These are phyloP conservation scores for Lasiurus borealis DNA, from an alignment of 2,113 vertebrate species.

Conservation along the genomic window DNA sequence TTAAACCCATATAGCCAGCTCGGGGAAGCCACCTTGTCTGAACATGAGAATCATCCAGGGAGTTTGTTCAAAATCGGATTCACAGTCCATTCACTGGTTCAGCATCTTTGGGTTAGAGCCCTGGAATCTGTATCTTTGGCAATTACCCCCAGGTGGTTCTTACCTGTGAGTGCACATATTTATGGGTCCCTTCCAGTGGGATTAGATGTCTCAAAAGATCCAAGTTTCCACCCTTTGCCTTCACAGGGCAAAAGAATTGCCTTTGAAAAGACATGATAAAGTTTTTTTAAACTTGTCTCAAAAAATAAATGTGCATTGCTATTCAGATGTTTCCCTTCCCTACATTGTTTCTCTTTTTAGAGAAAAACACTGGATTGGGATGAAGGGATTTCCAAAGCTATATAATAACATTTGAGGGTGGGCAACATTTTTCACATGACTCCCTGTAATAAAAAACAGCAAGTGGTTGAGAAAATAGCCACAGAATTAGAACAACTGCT, in stretches of 20 bases:
- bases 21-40: neutral
- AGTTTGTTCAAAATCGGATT: neutral
- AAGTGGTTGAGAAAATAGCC: constrained; percentile 47
- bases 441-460: constrained; percentile 63
- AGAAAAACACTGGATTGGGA: constrained; percentile 53
- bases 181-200: neutral
- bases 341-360: constrained; percentile 58
- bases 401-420: constrained; percentile 50
- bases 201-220: neutral
- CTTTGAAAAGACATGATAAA: constrained; percentile 27
- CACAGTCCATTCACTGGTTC: neutral
- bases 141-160: neutral
- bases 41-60: neutral
- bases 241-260: neutral
- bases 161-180: neutral
- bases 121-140: neutral
- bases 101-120: neutral
- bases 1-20: neutral
- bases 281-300: constrained; percentile 42
- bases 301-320: constrained; percentile 49
- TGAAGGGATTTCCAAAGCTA: constrained; percentile 58
- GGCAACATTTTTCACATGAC: constrained; percentile 64
- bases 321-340: constrained; percentile 40
- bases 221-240: neutral
- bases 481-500: constrained; percentile 17